Evolutionary conservation across 35 echinoderm and acorn worm species (phyloP).

Genomic region (Chiridota heheva): DNA sequence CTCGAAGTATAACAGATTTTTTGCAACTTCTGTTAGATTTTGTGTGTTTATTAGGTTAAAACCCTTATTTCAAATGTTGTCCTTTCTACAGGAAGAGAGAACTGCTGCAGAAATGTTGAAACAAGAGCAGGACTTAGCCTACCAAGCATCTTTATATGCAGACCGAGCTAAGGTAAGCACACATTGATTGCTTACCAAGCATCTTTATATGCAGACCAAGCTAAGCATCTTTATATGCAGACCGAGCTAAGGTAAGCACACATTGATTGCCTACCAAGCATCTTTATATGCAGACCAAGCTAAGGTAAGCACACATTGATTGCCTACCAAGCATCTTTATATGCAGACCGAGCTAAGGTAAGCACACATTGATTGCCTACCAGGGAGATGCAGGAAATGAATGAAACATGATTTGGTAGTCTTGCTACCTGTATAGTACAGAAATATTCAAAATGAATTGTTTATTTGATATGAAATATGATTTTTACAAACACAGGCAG

Average conservation of each 20-base stretch:
- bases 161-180: conserved; percentile 91
- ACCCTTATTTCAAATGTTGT: conserved; percentile 8
- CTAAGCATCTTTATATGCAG: conserved; percentile 31
- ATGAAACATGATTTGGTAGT: too few relatives aligned
- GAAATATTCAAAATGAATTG: too few relatives aligned
- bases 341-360: too few relatives aligned
- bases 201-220: not conserved
- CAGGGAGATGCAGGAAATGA: too few relatives aligned
- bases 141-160: conserved; percentile 85
- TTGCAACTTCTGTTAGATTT: too few relatives aligned
- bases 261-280: conserved; percentile 79
- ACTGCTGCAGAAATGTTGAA: conserved; percentile 68
- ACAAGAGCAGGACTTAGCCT: conserved; percentile 87
- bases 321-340: not conserved
- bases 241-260: too few relatives aligned
- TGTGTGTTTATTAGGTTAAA: not conserved
- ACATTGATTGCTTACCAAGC: not conserved
- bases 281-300: conserved; percentile 74
- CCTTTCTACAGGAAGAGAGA: conserved; percentile 71
- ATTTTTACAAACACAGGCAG: too few relatives aligned
- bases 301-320: conserved; percentile 49
- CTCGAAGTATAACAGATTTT: too few relatives aligned
- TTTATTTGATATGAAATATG: too few relatives aligned
- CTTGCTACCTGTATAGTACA: too few relatives aligned
- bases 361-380: too few relatives aligned